Conservation (phyloP, 2,797 vertebrate genomes). For the Danio tinwini region DNA sequence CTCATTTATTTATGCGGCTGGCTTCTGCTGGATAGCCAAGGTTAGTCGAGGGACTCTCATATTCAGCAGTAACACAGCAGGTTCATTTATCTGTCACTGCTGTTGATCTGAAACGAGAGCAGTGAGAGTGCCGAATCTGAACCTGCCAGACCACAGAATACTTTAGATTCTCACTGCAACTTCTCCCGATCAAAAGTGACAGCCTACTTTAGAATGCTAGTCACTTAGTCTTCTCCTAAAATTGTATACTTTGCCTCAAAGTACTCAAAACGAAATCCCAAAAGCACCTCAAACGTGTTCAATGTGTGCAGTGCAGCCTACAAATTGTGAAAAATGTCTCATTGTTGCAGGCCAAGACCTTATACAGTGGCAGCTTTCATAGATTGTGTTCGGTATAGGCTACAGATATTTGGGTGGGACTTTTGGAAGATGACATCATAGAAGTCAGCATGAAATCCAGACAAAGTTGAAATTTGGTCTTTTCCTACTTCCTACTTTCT, state of each 20-base stretch:
- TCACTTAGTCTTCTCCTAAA: not conserved
- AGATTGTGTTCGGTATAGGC: not conserved
- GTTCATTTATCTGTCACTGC: not conserved
- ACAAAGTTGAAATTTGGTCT: too few relatives aligned
- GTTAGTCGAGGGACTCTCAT: conserved; percentile 20
- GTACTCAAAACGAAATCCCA: not conserved
- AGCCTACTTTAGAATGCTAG: not conserved
- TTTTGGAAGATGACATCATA: conserved; percentile 1
- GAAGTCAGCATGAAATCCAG: not conserved
- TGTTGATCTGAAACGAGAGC: not conserved
- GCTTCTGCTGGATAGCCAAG: not conserved
- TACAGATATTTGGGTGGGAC: not conserved
- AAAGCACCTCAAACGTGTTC: not conserved
- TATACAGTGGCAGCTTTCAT: conserved; percentile 1
- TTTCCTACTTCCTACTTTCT: too few relatives aligned
- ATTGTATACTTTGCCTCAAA: not conserved
- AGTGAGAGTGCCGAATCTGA: not conserved
- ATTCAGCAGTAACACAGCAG: not conserved
- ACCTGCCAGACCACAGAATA: not conserved
- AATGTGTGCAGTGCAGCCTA: not conserved
- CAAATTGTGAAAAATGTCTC: not conserved
- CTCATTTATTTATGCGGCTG: conserved; percentile 25
- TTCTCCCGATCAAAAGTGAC: not conserved
- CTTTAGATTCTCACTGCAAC: not conserved
- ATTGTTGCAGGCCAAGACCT: not conserved